A percentile compares a stretch with the other conserved stretches of the same genome.
phyloP scores from a whole-genome alignment of 2,888 invertebrate genomes.

The Scotopteryx bipunctaria region DNA sequence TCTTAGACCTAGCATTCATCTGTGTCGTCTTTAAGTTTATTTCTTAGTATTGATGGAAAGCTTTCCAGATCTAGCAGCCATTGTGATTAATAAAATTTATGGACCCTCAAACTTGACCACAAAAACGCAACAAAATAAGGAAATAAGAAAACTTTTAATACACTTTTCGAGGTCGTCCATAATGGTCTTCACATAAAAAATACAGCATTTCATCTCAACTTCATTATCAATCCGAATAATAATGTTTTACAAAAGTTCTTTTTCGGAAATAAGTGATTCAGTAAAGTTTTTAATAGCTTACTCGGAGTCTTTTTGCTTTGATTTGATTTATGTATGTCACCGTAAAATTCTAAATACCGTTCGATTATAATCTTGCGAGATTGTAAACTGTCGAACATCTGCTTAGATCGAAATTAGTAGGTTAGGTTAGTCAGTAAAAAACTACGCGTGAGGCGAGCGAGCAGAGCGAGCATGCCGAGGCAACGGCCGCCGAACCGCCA shows the following conservation, averaged over 20 bases:
- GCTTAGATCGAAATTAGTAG: no score
- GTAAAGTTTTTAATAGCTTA: not conserved
- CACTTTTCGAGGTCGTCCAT: not conserved
- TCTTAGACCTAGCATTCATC: no score
- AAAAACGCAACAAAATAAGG: not conserved
- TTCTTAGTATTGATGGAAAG: no score
- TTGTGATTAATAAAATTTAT: not conserved
- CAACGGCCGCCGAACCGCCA: no score
- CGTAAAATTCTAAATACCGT: no score
- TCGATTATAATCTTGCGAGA: no score
- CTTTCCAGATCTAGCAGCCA: no score
- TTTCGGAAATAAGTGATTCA: not conserved
- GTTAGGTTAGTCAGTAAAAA: no score
- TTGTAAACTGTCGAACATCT: no score
- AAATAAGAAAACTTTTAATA: constrained; percentile 12
- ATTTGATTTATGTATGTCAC: not conserved
- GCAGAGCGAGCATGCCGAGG: no score
- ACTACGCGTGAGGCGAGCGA: no score
- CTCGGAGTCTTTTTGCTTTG: not conserved
- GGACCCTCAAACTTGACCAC: not conserved
- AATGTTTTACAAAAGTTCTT: constrained; percentile 6
- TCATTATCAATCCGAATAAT: constrained; percentile 10
- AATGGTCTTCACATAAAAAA: constrained; percentile 2
- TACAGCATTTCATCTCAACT: not conserved
- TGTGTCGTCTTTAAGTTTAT: no score